These are phyloP conservation scores for Climacteris rufus DNA, from an alignment of 2,113 vertebrate species.

Conservation along the genomic window DNA sequence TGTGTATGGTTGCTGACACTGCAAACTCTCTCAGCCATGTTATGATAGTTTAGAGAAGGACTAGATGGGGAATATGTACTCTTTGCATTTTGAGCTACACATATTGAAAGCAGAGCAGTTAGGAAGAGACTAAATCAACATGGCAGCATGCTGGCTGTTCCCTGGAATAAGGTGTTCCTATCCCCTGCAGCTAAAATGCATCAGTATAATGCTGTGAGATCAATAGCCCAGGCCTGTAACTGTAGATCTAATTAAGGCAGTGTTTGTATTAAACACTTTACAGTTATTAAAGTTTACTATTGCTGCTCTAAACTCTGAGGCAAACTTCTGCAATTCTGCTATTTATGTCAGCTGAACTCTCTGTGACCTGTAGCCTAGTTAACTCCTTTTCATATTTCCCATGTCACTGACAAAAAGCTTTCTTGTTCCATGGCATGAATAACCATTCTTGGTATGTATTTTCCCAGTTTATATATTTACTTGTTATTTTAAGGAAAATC, in stretches of 20 bases:
- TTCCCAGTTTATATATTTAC: not conserved
- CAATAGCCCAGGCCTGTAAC: conserved; percentile 11
- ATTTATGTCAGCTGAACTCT: conserved; percentile 30
- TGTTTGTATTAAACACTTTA: conserved; percentile 18
- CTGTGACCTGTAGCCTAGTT: not conserved
- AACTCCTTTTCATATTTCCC: not conserved
- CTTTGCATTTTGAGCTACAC: not conserved
- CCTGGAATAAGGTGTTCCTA: not conserved
- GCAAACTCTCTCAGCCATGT: not conserved
- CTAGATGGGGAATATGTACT: not conserved
- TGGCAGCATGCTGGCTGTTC: not conserved
- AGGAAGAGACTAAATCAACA: not conserved
- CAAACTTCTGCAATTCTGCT: not conserved
- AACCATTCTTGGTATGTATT: not conserved
- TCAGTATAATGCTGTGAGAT: not conserved
- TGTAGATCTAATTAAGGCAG: not conserved
- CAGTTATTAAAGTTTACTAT: conserved; percentile 13
- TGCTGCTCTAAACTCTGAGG: not conserved
- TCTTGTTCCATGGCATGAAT: not conserved
- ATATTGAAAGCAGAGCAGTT: not conserved
- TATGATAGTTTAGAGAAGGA: not conserved
- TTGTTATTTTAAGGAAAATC: not conserved
- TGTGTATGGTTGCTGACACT: not conserved
- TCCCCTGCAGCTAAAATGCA: not conserved
- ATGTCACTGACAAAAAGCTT: not conserved